Percentiles rank a stretch among this genome's conserved stretches.
Evolutionary conservation across 2,797 vertebrate species (phyloP).

Genomic region (Dromococcyx pavoninus): DNA sequence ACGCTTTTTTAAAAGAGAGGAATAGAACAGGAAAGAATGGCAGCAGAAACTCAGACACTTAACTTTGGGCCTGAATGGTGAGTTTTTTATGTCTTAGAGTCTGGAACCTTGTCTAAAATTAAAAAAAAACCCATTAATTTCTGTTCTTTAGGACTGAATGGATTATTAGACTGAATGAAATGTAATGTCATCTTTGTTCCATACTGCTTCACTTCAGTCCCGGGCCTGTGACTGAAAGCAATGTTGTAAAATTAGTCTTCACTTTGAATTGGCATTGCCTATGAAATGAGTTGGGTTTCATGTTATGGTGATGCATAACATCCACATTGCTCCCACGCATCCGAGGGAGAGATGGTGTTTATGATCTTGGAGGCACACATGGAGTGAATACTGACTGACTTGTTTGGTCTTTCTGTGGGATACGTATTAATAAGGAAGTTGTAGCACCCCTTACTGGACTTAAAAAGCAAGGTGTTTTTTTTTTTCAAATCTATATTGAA

Average conservation of each 20-base stretch:
- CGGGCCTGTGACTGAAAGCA: not conserved
- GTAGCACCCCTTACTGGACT: not conserved
- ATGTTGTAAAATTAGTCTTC: not conserved
- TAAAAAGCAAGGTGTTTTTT: not conserved
- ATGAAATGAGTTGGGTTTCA: not conserved
- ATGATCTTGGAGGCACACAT: not conserved
- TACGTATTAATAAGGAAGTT: not conserved
- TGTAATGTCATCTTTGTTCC: not conserved
- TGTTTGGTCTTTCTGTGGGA: not conserved
- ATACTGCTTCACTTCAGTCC: not conserved
- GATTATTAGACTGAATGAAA: not conserved
- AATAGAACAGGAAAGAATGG: constrained; percentile 84
- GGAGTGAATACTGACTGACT: not conserved
- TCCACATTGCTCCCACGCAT: not conserved
- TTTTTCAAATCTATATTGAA: not conserved
- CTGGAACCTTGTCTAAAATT: not conserved
- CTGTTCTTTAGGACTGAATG: not conserved
- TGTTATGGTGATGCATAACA: not conserved
- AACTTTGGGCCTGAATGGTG: constrained; percentile 99
- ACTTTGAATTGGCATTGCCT: not conserved
- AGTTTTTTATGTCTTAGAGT: constrained; percentile 54
- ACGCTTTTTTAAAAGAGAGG: constrained; percentile 67
- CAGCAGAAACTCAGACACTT: constrained; percentile 98
- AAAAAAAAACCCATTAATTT: not conserved
- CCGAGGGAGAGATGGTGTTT: not conserved